A percentile compares a stretch with the other conserved stretches of the same genome.
Conservation (phyloP, 2,888 invertebrate species). For the Ganaspis brasiliensis region DNA sequence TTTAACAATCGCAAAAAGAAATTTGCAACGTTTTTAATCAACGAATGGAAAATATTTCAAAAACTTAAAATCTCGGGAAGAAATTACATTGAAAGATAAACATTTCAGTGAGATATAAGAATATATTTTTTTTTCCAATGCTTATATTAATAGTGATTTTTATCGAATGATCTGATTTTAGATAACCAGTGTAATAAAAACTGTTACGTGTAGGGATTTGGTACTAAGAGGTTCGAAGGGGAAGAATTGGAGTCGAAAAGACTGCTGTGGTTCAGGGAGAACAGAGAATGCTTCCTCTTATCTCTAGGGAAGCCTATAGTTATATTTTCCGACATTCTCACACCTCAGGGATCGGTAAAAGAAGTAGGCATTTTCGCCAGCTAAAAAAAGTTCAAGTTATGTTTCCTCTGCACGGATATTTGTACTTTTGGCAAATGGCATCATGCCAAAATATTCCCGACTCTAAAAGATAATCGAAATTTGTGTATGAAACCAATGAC, state of each 20-base stretch:
- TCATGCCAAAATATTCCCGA: slow-evolving; percentile 26
- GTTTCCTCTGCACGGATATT: slow-evolving; percentile 8
- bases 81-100: no score
- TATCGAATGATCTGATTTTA: not conserved
- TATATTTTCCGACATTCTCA: slow-evolving; percentile 22
- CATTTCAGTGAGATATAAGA: no score
- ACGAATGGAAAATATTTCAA: no score
- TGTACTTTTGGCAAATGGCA: slow-evolving; percentile 3
- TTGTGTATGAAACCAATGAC: slow-evolving; percentile 37
- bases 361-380: not conserved
- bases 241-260: not conserved
- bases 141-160: not conserved
- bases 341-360: not conserved
- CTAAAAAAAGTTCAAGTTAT: slow-evolving; percentile 11
- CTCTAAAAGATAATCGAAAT: slow-evolving; percentile 13
- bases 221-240: slow-evolving; percentile 1
- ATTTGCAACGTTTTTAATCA: no score
- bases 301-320: slow-evolving; percentile 13
- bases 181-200: slow-evolving; percentile 2
- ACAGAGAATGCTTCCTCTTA: not conserved
- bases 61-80: no score
- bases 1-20: no score
- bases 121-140: no score
- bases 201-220: slow-evolving; percentile 30
- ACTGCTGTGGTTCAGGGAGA: slow-evolving; percentile 18